Evolutionary conservation across 2,797 vertebrate species (phyloP).

Genomic region (Neostethus bicornis): DNA sequence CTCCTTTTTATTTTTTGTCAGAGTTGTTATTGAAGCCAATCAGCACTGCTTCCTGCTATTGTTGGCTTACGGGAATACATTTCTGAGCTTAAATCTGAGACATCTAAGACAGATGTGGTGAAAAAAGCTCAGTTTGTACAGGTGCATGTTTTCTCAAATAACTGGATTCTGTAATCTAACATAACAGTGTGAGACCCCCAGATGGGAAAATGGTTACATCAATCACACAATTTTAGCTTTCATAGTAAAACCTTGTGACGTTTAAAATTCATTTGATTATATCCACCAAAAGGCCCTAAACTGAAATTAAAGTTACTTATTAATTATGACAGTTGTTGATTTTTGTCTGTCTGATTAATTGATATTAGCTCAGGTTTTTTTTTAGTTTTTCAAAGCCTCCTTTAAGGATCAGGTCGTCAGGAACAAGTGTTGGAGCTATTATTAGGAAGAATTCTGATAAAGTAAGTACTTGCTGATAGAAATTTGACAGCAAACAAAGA

Average conservation of each 20-base stretch:
- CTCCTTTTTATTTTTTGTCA: background rate
- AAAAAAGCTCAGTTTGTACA: slow-evolving; percentile 17
- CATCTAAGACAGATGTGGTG: background rate
- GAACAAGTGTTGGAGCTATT: slow-evolving; percentile 34
- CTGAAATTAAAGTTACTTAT: too few species aligned
- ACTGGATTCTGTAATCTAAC: background rate
- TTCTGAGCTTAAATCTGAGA: slow-evolving; percentile 6
- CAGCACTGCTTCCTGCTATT: slow-evolving; percentile 44
- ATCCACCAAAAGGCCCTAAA: background rate
- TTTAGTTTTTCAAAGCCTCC: background rate
- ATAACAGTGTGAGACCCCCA: too few species aligned
- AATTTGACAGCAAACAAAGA: slow-evolving; percentile 7
- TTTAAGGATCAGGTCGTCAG: background rate
- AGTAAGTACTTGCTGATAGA: slow-evolving; percentile 58
- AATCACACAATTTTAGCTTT: too few species aligned
- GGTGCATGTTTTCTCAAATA: background rate
- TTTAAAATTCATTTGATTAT: too few species aligned
- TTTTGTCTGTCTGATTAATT: background rate
- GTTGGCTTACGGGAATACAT: slow-evolving; percentile 16
- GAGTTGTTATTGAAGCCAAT: background rate
- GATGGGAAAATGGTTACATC: too few species aligned
- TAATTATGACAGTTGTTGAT: too few species aligned
- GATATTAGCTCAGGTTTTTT: background rate
- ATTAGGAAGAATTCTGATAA: slow-evolving; percentile 59
- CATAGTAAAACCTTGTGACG: too few species aligned